Evolutionary conservation across 2,797 vertebrate genomes (phyloP).

Genomic region (Sus cebifrons): DNA sequence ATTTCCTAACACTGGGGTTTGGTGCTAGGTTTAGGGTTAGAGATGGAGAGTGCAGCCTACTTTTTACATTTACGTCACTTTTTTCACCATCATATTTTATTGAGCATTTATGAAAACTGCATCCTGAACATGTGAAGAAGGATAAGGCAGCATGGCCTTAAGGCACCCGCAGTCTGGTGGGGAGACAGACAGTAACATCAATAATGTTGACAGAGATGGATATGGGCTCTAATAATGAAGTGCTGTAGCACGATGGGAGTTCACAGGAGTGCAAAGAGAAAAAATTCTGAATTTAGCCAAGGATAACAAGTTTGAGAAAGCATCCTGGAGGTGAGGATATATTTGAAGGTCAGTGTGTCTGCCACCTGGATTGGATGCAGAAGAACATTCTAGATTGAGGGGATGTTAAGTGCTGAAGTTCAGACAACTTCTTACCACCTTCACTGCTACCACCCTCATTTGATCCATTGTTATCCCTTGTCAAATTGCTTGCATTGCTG

Average conservation of each 20-base stretch:
- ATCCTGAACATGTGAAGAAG: conserved; percentile 32
- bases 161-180: conserved; percentile 10
- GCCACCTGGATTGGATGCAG: not conserved
- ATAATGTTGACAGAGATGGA: conserved; percentile 38
- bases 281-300: conserved; percentile 38
- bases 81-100: conserved; percentile 17
- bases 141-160: not conserved
- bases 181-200: conserved; percentile 35
- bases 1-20: not conserved
- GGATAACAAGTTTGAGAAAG: not conserved
- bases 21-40: not conserved
- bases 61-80: conserved; percentile 4
- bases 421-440: not conserved
- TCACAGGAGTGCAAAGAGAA: conserved; percentile 23
- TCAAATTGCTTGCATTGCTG: not conserved
- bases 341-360: conserved; percentile 35
- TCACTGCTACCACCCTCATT: not conserved
- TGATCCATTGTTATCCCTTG: not conserved
- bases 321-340: not conserved
- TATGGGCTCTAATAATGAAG: conserved; percentile 49
- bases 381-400: not conserved
- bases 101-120: conserved; percentile 38
- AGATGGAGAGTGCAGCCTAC: not conserved
- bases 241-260: not conserved
- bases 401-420: not conserved